These are phyloP conservation scores for Adelphocoris suturalis DNA, from an alignment of 2,888 invertebrate species.

Conservation along the genomic window DNA sequence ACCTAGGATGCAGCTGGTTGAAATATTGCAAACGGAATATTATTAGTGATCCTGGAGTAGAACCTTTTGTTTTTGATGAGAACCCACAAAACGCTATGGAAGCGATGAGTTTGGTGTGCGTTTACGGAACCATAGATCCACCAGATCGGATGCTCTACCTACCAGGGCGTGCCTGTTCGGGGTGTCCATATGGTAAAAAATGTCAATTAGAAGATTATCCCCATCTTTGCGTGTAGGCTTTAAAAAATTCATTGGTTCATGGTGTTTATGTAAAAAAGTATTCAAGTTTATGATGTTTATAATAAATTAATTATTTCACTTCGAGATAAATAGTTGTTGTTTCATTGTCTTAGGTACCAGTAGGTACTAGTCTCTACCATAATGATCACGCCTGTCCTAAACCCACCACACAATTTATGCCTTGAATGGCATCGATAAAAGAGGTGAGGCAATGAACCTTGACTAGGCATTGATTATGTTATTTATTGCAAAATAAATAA, in stretches of 20 bases:
- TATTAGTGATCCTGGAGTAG: neutral
- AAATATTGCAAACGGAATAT: neutral
- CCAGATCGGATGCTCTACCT: neutral
- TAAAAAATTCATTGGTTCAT: neutral
- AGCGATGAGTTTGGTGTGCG: neutral
- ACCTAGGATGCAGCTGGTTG: neutral
- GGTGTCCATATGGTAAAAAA: neutral
- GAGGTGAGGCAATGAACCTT: no score
- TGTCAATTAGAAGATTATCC: neutral
- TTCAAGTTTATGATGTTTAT: no score
- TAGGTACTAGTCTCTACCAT: no score
- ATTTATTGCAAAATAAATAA: no score
- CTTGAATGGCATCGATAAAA: no score
- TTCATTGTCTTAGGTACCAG: no score
- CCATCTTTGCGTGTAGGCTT: neutral
- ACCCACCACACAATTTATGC: no score
- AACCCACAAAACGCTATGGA: neutral
- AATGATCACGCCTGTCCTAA: no score
- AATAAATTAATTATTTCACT: no score
- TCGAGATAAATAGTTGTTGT: no score
- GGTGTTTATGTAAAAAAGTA: no score
- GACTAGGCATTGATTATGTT: no score
- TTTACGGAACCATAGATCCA: neutral
- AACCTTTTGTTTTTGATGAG: neutral
- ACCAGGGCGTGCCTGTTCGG: neutral